Evolutionary conservation across 2,113 vertebrate genomes (phyloP), one percentile per base, ranked within the genome.

Genomic region (Heterocephalus glaber): DNA sequence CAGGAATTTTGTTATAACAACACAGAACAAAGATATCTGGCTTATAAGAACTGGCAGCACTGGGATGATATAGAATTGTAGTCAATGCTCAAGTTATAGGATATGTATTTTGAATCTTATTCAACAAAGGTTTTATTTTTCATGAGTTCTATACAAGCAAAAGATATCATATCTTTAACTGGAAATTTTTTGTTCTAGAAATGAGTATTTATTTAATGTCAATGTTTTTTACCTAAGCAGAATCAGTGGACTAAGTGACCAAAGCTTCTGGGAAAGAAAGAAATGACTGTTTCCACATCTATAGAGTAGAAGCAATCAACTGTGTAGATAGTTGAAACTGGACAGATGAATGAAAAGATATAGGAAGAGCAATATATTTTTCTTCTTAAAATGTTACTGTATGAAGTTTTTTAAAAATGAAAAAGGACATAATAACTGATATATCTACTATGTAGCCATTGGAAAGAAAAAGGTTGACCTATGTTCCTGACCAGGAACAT

Each of bases 181-280:
- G 58, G 74, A 86, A 28, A 86, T 16, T 49, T 92, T 77, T 89
- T 80, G 54, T 82, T 97, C 86, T 94, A 94, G 79, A 96, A 97
- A 97, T 89, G 76, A 96, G 56, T 77, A 60, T 33, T 89, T 74
- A 96, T 44, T 93, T 83, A 33, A 52, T 85, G 54, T 66, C 38
- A 77, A 0, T 54, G 66, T 70, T 86, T 92, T 93, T 85, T 89
- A 65, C 7, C 81, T n/a, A 41, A 47, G 70, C 19, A 80, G 61
- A 95, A 95, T 91, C 86, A 95, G 54, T 91, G 79, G 95, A 94
- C 60, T 35, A 77, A 92, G 17, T 82, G 93, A 56, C 44, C 86
- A 94, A 94, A 93, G 16, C n/a, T 86, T 95, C 83, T 74, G 72
- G 22, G 82, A 81, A 94, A 96, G 65, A 86, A 92, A 95, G n/a